phyloP scores from a whole-genome alignment of 1,140 invertebrate species.

The Cotesia chilonis region DNA sequence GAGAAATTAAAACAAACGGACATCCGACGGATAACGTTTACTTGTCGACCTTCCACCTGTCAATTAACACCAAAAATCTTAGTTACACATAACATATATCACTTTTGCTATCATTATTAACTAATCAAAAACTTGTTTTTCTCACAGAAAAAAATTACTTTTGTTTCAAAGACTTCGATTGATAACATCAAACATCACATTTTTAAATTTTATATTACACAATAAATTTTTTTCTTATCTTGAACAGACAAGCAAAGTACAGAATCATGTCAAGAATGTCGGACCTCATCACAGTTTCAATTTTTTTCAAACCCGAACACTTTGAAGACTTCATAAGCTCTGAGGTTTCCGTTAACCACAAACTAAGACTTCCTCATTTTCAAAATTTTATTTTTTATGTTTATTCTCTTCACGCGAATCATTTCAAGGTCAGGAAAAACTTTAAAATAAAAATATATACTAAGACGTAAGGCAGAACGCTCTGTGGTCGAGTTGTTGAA shows the following conservation, averaged over 20 bases:
- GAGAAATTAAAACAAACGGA: not conserved
- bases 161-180: too few species aligned
- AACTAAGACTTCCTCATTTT: not conserved
- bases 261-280: too few species aligned
- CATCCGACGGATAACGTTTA: not conserved
- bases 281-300: not conserved
- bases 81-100: constrained; percentile 3
- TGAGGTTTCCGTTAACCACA: not conserved
- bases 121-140: constrained; percentile 7
- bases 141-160: too few species aligned
- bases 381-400: not conserved
- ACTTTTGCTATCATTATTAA: constrained; percentile 22
- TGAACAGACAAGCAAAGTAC: too few species aligned
- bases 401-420: not conserved
- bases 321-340: not conserved
- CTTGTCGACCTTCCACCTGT: constrained; percentile 33
- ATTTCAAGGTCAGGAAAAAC: not conserved
- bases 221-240: too few species aligned
- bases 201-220: too few species aligned
- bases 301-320: not conserved
- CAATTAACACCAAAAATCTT: constrained; percentile 36
- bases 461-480: constrained; percentile 32
- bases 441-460: constrained; percentile 12
- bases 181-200: too few species aligned
- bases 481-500: constrained; percentile 54